phyloP scores from a whole-genome alignment of 2,888 invertebrate species.

The Lithophane semibrunnea region DNA sequence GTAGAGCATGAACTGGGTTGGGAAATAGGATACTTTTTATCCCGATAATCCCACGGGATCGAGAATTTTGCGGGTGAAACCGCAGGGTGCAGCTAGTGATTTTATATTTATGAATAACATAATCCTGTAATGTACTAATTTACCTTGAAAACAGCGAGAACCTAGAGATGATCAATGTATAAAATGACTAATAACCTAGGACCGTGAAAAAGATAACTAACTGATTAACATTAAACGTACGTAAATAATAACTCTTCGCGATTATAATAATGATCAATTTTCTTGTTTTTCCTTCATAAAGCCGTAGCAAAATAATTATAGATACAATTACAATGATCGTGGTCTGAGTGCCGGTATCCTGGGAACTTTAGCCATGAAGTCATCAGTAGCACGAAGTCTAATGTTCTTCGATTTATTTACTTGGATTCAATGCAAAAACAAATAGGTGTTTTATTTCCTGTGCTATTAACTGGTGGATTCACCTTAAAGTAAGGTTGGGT shows the following conservation, averaged over 20 bases:
- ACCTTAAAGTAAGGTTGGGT: conserved; percentile 26
- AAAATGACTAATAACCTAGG: not conserved
- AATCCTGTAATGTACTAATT: not conserved
- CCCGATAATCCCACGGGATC: too few relatives aligned
- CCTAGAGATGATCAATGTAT: not conserved
- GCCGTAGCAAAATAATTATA: conserved; percentile 42
- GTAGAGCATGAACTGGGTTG: too few relatives aligned
- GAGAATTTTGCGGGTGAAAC: too few relatives aligned
- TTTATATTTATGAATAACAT: not conserved
- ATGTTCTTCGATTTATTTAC: conserved; percentile 26
- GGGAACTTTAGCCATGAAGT: conserved; percentile 56
- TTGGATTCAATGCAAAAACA: conserved; percentile 46
- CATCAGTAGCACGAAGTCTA: conserved; percentile 45
- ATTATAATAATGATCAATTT: conserved; percentile 46
- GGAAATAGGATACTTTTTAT: too few relatives aligned
- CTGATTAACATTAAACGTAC: conserved; percentile 40
- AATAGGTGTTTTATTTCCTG: conserved; percentile 35
- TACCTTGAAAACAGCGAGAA: conserved; percentile 21
- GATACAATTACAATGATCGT: conserved; percentile 39
- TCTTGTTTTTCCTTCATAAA: conserved; percentile 44
- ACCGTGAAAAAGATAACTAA: conserved; percentile 18
- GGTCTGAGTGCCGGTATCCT: conserved; percentile 51
- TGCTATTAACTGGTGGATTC: conserved; percentile 16
- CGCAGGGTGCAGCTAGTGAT: not conserved
- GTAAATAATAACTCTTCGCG: conserved; percentile 33